These are phyloP conservation scores for Rapana venosa DNA, from an alignment of 2,888 invertebrate species.

Conservation along the genomic window DNA sequence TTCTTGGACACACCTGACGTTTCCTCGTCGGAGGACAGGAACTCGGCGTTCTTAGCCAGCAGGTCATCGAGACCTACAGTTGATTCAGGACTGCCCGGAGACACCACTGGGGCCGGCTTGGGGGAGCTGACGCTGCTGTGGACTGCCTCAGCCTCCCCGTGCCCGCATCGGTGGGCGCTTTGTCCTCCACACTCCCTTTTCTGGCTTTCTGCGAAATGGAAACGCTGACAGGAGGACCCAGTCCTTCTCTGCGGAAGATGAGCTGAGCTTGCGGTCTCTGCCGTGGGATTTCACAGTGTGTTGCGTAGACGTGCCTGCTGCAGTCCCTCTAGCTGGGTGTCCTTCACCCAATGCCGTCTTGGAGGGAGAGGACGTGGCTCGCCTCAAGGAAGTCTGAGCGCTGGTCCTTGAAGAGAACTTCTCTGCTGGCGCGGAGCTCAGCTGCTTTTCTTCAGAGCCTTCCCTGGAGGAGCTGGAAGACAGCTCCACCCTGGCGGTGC, in stretches of 20 bases:
- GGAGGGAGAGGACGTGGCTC: conserved; percentile 15
- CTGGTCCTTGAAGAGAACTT: background rate
- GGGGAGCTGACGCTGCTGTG: background rate
- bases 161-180: background rate
- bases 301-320: background rate
- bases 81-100: background rate
- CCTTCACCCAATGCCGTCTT: background rate
- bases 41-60: conserved; percentile 44
- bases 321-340: background rate
- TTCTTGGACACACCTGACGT: too few species aligned
- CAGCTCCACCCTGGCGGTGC: conserved; percentile 30
- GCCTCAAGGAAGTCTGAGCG: background rate
- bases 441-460: conserved; percentile 39
- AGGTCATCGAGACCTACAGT: conserved; percentile 43
- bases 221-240: background rate
- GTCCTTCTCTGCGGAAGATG: conserved; percentile 11
- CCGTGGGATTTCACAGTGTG: background rate
- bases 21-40: conserved; percentile 39
- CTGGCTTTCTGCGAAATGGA: background rate
- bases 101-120: background rate
- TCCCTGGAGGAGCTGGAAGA: conserved; percentile 40
- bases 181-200: background rate
- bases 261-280: conserved; percentile 7
- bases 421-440: background rate
- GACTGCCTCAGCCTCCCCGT: background rate